Conservation (phyloP, 2,797 vertebrate genomes). For the Fistularia tabacaria region DNA sequence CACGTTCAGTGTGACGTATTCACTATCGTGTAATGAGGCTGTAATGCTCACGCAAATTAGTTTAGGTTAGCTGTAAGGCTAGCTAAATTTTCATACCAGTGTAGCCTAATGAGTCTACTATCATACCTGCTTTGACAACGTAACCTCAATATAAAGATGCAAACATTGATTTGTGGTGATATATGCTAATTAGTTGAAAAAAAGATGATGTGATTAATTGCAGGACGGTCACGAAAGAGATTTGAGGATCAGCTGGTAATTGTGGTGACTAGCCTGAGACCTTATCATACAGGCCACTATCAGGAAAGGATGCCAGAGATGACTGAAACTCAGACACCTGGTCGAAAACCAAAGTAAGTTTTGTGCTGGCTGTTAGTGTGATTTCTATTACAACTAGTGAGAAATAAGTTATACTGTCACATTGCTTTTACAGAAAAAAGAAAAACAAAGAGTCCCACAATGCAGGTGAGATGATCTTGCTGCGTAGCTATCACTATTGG, state of each 20-base stretch:
- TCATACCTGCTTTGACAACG: too few species aligned
- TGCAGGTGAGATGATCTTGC: slow-evolving; percentile 78
- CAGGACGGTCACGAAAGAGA: slow-evolving; percentile 42
- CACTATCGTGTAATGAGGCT: slow-evolving; percentile 5
- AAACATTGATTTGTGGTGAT: not conserved
- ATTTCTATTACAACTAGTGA: not conserved
- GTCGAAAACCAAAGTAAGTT: slow-evolving; percentile 86
- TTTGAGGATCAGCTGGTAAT: slow-evolving; percentile 55
- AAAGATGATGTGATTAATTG: slow-evolving; percentile 10
- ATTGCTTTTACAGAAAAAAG: slow-evolving; percentile 79
- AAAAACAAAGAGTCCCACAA: slow-evolving; percentile 99
- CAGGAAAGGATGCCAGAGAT: slow-evolving; percentile 94
- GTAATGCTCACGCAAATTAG: slow-evolving; percentile 13
- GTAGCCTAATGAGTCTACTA: not conserved
- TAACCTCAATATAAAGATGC: too few species aligned
- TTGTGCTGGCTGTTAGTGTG: too few species aligned
- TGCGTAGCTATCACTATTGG: not conserved
- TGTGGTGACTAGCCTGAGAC: slow-evolving; percentile 48
- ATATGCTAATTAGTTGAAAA: not conserved
- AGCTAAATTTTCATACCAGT: slow-evolving; percentile 21
- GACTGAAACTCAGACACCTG: slow-evolving; percentile 89
- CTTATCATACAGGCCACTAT: slow-evolving; percentile 70
- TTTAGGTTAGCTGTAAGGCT: slow-evolving; percentile 41
- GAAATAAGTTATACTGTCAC: not conserved
- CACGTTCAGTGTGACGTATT: not conserved